Evolutionary conservation across 2,888 invertebrate species (phyloP).

Genomic region (Andrena haemorrhoa): DNA sequence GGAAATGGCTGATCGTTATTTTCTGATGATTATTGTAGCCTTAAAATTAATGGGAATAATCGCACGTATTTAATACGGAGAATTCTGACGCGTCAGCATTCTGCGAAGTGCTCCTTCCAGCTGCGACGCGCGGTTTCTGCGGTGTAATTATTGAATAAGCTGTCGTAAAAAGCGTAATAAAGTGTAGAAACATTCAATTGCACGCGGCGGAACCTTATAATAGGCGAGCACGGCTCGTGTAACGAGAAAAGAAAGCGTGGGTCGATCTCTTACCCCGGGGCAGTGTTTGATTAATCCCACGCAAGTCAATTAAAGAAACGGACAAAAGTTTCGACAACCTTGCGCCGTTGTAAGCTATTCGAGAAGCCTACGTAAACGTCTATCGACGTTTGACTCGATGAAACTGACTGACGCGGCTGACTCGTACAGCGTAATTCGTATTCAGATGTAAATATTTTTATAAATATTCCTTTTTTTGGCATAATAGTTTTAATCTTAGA

Average conservation of each 20-base stretch:
- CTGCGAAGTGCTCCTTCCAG: not conserved
- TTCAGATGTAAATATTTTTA: not conserved
- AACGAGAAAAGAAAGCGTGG: conserved; percentile 57
- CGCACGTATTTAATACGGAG: not conserved
- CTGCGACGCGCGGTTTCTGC: not conserved
- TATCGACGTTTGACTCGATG: not conserved
- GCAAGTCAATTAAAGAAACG: conserved; percentile 52
- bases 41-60: not conserved
- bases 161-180: conserved; percentile 27
- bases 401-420: not conserved
- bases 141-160: conserved; percentile 35
- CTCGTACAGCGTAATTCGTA: not conserved
- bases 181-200: conserved; percentile 38
- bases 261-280: conserved; percentile 36
- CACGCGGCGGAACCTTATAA: conserved; percentile 19
- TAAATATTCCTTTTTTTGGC: not conserved
- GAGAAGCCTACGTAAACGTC: conserved; percentile 23
- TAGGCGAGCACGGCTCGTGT: conserved; percentile 16
- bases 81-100: conserved; percentile 4
- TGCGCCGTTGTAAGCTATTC: conserved; percentile 14
- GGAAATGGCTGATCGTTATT: not conserved
- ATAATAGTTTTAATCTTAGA: too few relatives aligned
- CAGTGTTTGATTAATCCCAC: conserved; percentile 54
- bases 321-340: conserved; percentile 47
- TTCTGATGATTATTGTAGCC: not conserved